Percentiles rank a stretch among this genome's conserved stretches.
These are phyloP conservation scores for Zeuzera pyrina DNA, from an alignment of 2,888 invertebrate species.

Conservation along the genomic window DNA sequence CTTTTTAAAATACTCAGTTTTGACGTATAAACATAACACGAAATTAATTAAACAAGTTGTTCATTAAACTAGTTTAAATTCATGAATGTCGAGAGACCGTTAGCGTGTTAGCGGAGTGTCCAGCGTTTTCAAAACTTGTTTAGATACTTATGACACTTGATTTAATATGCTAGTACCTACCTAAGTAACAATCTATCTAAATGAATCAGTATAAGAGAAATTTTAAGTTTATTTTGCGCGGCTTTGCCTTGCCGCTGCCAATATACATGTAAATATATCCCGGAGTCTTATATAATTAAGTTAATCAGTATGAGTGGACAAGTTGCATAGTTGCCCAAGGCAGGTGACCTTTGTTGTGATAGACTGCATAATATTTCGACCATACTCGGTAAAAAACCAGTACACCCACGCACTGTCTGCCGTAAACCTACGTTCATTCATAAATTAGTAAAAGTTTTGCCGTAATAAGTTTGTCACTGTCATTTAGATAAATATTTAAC, in stretches of 20 bases:
- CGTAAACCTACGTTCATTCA: constrained; percentile 7
- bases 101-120: constrained; percentile 17
- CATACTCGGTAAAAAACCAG: constrained; percentile 9
- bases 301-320: not conserved
- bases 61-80: constrained; percentile 28
- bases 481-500: no score
- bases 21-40: constrained; percentile 1
- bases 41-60: constrained; percentile 12
- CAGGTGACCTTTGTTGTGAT: constrained; percentile 23
- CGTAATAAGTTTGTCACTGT: no score
- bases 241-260: no score
- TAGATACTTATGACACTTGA: no score
- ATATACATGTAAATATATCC: not conserved
- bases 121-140: constrained; percentile 31
- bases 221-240: no score
- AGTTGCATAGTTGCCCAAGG: constrained; percentile 19
- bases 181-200: no score
- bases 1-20: no score
- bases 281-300: not conserved
- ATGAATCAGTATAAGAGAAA: no score
- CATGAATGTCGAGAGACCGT: constrained; percentile 25
- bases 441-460: constrained; percentile 5
- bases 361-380: constrained; percentile 16
- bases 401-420: constrained; percentile 13
- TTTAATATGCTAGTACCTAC: no score